A percentile compares a stretch with the other conserved stretches of the same genome.
phyloP scores from a whole-genome alignment of 2,888 invertebrate species.

The Argyra leucocephala region DNA sequence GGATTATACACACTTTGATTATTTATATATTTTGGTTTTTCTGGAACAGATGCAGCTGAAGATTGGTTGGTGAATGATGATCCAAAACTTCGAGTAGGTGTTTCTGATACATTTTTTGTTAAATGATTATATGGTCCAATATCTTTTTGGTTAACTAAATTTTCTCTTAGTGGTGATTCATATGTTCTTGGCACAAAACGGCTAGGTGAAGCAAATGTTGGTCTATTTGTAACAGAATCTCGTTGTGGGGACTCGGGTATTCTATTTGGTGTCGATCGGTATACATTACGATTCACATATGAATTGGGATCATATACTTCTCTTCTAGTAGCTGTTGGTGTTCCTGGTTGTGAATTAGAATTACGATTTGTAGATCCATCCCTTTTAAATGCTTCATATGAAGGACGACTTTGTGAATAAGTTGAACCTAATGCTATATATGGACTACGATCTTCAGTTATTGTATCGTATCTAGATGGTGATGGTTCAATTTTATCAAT shows the following conservation, averaged over 20 bases:
- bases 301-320: background rate
- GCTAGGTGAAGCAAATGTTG: background rate
- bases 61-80: background rate
- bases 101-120: background rate
- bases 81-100: background rate
- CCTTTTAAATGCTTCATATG: background rate
- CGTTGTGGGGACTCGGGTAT: background rate
- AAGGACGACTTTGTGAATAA: background rate
- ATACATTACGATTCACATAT: background rate
- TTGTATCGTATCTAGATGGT: background rate
- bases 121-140: background rate
- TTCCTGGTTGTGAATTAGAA: background rate
- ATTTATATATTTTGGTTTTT: background rate
- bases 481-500: too few species aligned
- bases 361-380: background rate
- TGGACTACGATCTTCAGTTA: background rate
- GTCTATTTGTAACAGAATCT: background rate
- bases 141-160: background rate
- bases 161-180: background rate
- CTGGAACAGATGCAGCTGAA: background rate
- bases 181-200: background rate
- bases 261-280: background rate
- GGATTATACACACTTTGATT: background rate
- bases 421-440: constrained; percentile 3
- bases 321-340: background rate